Evolutionary conservation across 2,113 vertebrate genomes (phyloP), one percentile per base, ranked within the genome.

Genomic region (Camelus bactrianus): DNA sequence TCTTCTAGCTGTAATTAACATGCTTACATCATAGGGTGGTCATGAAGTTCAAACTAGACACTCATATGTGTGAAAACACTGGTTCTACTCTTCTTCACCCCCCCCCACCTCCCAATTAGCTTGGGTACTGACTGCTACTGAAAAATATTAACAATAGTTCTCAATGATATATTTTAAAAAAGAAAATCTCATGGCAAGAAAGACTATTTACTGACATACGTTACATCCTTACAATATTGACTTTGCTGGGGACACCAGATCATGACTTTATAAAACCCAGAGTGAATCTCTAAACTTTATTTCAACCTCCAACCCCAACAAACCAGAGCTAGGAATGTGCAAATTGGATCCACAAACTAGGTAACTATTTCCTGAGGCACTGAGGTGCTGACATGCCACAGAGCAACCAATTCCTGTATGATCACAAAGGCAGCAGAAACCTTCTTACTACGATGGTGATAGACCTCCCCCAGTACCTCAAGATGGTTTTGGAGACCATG

Each of bases 111-210:
- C 38, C 26, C 38, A 50, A 42, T 89, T 50, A 93, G 62, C 76
- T 69, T 84, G 22, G 32, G 60, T 73, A 81, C 26, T 77, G 80
- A 81, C 0, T 82, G 67, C 54, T 54, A 93, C 14, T 56, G 32
- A 85, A 84, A 62, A 84, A 75, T 60, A 88, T 42, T 90, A 94
- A 46, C 48, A 91, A 17, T 35, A 86, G 54, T 64, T 95, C 15
- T 70, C 30, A 38, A 70, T n/a, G 8, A 79, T 65, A 82, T 81
- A 14, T 79, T 65, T 85, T 13, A 30, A 60, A 54, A 79, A 65
- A 35, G 30, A 86, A 65, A 80, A 83, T 69, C 82, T 32, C 60
- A 79, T 3, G 8, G 48, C 28, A 14, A 88, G 58, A 79, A 65
- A 87, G 52, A 81, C 38, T 86, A 8, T 35, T 73, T 85, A 75